Conservation (phyloP, 2,888 invertebrate species). For the Macrosiphum euphorbiae region DNA sequence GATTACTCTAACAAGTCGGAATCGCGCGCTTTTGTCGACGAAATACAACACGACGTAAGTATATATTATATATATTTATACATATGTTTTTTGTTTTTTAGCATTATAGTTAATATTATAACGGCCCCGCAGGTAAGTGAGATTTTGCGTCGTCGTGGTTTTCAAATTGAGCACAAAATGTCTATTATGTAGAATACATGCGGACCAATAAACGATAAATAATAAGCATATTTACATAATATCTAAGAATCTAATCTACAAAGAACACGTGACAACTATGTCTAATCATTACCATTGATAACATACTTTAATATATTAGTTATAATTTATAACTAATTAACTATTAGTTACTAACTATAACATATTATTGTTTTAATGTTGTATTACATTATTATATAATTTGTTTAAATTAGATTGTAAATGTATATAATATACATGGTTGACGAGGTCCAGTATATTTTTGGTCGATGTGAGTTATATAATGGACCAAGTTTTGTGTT, state of each 20-base stretch:
- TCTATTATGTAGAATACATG: not conserved
- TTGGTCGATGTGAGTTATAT: not conserved
- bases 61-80: slow-evolving; percentile 66
- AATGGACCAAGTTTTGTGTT: not conserved
- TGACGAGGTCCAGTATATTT: not conserved
- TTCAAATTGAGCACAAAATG: not conserved
- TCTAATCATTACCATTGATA: not conserved
- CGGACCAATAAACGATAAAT: not conserved
- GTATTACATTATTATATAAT: not conserved
- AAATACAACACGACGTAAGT: slow-evolving; percentile 88
- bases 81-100: not conserved
- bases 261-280: not conserved
- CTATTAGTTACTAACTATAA: not conserved
- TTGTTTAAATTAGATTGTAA: not conserved
- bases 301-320: not conserved
- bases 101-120: not conserved
- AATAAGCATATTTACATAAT: not conserved
- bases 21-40: slow-evolving; percentile 82
- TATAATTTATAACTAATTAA: not conserved
- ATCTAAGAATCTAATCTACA: not conserved
- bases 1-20: slow-evolving; percentile 77
- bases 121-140: not conserved
- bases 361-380: not conserved
- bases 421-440: not conserved
- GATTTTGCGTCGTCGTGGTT: not conserved